phyloP scores from a whole-genome alignment of 2,113 vertebrate genomes.

The Oxyruncus cristatus region DNA sequence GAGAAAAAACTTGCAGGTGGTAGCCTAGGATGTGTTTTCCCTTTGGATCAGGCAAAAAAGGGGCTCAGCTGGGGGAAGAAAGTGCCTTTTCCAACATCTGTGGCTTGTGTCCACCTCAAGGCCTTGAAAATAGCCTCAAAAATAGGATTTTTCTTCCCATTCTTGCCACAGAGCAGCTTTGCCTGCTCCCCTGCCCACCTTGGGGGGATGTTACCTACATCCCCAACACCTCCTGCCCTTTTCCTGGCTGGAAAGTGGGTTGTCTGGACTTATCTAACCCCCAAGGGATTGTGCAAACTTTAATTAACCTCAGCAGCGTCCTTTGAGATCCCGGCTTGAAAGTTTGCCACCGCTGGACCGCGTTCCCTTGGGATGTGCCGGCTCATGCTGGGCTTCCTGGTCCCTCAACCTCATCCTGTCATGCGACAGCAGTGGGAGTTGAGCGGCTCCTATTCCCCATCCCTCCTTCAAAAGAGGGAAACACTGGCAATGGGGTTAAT shows the following conservation, averaged over 20 bases:
- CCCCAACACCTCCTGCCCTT: background rate
- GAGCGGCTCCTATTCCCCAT: rapidly evolving
- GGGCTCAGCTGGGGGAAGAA: background rate
- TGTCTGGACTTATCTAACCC: background rate
- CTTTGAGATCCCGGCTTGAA: background rate
- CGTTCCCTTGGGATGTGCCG: background rate
- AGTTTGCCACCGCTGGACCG: background rate
- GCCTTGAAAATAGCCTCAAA: background rate
- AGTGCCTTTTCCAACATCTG: background rate
- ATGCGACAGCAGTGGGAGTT: background rate
- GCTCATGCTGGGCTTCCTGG: background rate
- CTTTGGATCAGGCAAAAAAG: background rate
- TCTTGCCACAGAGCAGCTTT: background rate
- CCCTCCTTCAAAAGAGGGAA: background rate
- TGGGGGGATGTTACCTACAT: rapidly evolving
- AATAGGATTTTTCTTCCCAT: background rate
- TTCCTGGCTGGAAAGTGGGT: background rate
- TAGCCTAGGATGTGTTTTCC: background rate
- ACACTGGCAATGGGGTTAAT: background rate
- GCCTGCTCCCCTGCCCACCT: background rate
- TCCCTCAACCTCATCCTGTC: background rate
- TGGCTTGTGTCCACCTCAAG: background rate
- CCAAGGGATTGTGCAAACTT: background rate
- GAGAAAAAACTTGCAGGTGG: background rate
- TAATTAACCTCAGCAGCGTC: background rate